A percentile compares a stretch with the other conserved stretches of the same genome.
Conservation (phyloP, 2,797 vertebrate species). For the Rachycentron canadum region DNA sequence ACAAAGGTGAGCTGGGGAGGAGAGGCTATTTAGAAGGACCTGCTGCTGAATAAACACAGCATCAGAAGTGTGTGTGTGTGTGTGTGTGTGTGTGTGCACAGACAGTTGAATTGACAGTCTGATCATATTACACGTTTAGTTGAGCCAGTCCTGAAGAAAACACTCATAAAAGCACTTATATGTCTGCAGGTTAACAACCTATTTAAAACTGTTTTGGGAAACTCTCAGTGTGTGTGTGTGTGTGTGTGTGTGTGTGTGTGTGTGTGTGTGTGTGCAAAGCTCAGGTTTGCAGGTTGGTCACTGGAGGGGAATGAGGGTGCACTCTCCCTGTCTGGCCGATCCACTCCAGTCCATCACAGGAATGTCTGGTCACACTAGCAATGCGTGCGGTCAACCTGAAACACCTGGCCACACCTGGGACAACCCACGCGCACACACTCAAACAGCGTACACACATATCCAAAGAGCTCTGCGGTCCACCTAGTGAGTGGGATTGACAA, state of each 20-base stretch:
- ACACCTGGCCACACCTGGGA: conserved; percentile 80
- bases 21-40: conserved; percentile 33
- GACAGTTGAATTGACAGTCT: conserved; percentile 27
- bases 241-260: conserved; percentile 18
- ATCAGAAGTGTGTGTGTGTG: conserved; percentile 28
- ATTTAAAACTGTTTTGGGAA: conserved; percentile 16
- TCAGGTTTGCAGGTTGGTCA: conserved; percentile 46
- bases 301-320: conserved; percentile 52
- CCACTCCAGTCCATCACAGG: conserved; percentile 72
- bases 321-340: conserved; percentile 71
- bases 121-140: conserved; percentile 61
- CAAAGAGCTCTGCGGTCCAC: conserved; percentile 43
- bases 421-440: conserved; percentile 20
- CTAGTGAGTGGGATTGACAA: conserved; percentile 56
- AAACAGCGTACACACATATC: conserved; percentile 23
- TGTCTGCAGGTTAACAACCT: conserved; percentile 29
- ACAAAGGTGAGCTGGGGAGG: conserved; percentile 51
- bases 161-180: conserved; percentile 43
- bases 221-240: background rate
- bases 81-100: background rate
- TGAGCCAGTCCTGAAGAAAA: conserved; percentile 38
- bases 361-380: conserved; percentile 75
- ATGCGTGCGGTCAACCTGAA: conserved; percentile 69
- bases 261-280: conserved; percentile 28
- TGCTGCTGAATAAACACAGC: conserved; percentile 57